Conservation (phyloP, 2,888 invertebrate species). For the Sialis lutaria region DNA sequence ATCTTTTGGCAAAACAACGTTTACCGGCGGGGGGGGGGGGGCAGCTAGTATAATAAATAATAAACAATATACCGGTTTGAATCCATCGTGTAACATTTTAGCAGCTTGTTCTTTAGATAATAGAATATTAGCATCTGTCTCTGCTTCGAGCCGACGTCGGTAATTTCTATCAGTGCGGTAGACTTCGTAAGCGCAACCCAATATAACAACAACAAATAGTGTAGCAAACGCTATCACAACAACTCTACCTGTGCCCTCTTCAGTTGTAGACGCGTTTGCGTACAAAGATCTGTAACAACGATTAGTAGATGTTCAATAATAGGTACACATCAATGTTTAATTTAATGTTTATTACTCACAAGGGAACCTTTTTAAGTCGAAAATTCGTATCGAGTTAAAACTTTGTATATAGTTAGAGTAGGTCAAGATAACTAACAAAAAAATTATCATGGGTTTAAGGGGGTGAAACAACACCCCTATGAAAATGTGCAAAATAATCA, state of each 20-base stretch:
- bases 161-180: conserved; percentile 61
- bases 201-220: conserved; percentile 50
- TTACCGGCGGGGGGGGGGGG: conserved; percentile 12
- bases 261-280: conserved; percentile 54
- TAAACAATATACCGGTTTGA: no score
- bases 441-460: no score
- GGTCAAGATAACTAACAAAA: no score
- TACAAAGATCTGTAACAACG: conserved; percentile 47
- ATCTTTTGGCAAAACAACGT: no score
- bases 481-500: no score
- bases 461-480: no score
- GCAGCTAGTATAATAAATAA: not conserved
- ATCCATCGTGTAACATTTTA: conserved; percentile 29
- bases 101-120: conserved; percentile 58
- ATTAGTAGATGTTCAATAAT: no score
- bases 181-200: conserved; percentile 52
- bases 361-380: not conserved
- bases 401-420: no score
- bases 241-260: conserved; percentile 60
- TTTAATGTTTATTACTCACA: no score
- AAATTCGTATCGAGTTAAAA: no score
- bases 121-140: conserved; percentile 58
- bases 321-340: no score
- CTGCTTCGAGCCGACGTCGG: conserved; percentile 50
- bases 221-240: conserved; percentile 63